These are phyloP conservation scores for Aplysia californica DNA, from an alignment of 1,140 invertebrate genomes.

Conservation along the genomic window DNA sequence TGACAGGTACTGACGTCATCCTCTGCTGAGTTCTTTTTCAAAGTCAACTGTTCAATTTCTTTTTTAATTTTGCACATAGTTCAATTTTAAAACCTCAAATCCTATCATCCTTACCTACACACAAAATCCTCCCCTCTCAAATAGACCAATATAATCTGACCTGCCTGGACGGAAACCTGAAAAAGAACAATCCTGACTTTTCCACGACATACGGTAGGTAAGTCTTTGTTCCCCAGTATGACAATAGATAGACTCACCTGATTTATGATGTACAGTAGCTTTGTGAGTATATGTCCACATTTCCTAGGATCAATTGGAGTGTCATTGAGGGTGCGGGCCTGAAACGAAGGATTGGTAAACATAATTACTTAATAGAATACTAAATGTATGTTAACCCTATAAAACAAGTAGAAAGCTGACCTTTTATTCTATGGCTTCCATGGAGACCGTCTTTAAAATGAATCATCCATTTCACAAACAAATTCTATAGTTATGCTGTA, in stretches of 20 bases:
- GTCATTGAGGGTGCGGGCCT: slow-evolving; percentile 93
- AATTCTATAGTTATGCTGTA: neutral
- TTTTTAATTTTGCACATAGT: neutral
- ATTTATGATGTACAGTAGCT: slow-evolving; percentile 95
- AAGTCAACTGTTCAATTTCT: neutral
- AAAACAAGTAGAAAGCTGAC: neutral
- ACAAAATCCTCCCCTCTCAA: neutral
- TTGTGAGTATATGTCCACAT: slow-evolving; percentile 96
- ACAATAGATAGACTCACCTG: slow-evolving; percentile 70
- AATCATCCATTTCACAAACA: neutral
- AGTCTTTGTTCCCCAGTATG: too few species aligned
- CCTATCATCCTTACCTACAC: neutral
- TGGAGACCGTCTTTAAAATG: neutral
- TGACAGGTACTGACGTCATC: neutral
- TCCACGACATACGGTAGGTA: too few species aligned
- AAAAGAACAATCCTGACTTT: too few species aligned
- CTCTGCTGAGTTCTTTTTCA: neutral
- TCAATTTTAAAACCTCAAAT: neutral
- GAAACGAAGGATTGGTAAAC: slow-evolving; percentile 26
- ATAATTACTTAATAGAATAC: neutral
- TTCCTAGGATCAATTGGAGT: slow-evolving; percentile 96
- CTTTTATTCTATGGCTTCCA: neutral
- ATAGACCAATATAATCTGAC: neutral
- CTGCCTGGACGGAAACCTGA: too few species aligned
- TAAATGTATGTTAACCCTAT: neutral